phyloP scores from a whole-genome alignment of 2,888 invertebrate genomes.

The Ormyrus nitidulus region DNA sequence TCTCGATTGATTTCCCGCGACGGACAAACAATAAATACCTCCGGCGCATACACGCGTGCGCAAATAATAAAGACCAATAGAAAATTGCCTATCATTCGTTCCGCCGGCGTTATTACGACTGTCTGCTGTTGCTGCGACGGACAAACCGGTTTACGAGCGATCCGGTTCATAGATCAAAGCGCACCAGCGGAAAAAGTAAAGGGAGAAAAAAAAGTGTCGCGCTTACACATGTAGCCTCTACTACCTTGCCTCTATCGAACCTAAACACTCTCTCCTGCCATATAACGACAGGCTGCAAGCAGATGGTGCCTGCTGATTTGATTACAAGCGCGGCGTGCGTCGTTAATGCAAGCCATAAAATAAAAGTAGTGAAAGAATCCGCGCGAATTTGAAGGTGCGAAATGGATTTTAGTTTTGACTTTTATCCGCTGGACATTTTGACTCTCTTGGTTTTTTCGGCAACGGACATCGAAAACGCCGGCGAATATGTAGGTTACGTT shows the following conservation, averaged over 20 bases:
- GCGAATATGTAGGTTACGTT: conserved; percentile 24
- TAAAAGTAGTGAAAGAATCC: too few species aligned
- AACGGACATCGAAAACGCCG: neutral
- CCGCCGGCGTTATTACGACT: conserved; percentile 39
- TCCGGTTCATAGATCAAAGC: conserved; percentile 50
- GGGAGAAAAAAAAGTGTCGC: conserved; percentile 25
- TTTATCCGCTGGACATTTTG: conserved; percentile 18
- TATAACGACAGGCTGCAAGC: conserved; percentile 4
- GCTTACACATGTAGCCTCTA: conserved; percentile 23
- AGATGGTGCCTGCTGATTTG: conserved; percentile 28
- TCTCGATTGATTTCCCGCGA: conserved; percentile 39
- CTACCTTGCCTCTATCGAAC: neutral
- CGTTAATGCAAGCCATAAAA: neutral
- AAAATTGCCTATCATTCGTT: conserved; percentile 41
- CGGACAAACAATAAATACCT: conserved; percentile 22
- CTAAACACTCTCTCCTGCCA: conserved; percentile 16
- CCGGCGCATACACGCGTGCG: neutral
- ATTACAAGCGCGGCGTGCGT: conserved; percentile 6
- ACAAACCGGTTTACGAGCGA: conserved; percentile 52
- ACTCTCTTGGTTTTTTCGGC: neutral
- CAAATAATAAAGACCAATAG: conserved; percentile 44
- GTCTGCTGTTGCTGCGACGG: neutral
- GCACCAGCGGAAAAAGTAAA: neutral
- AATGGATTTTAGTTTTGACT: conserved; percentile 14
- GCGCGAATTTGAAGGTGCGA: neutral